Conservation (phyloP, 2,888 invertebrate genomes). For the Taenaris catops region DNA sequence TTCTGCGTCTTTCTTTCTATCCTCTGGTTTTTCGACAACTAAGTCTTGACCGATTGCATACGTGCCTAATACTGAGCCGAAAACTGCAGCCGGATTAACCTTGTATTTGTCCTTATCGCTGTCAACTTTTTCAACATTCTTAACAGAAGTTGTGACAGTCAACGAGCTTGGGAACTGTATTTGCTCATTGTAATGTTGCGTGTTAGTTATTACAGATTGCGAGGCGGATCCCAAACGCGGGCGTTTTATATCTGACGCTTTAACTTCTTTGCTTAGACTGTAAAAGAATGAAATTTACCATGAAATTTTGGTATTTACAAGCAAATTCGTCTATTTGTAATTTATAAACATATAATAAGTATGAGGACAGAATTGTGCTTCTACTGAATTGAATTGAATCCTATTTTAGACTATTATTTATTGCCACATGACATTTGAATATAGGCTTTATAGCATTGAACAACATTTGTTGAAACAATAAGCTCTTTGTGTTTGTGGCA, state of each 20-base stretch:
- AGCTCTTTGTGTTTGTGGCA: no score
- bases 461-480: no score
- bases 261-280: constrained; percentile 65
- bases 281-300: no score
- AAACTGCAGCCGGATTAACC: constrained; percentile 30
- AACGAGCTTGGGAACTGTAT: constrained; percentile 67
- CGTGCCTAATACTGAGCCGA: constrained; percentile 40
- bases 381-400: no score
- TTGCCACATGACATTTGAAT: no score
- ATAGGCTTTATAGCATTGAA: no score
- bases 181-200: constrained; percentile 42
- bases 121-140: constrained; percentile 30
- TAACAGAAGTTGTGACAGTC: constrained; percentile 57
- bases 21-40: constrained; percentile 47
- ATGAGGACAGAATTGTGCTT: no score
- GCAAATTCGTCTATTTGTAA: no score
- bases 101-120: constrained; percentile 34
- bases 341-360: no score
- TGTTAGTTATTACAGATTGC: constrained; percentile 26
- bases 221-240: constrained; percentile 44
- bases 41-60: constrained; percentile 49
- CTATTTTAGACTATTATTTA: no score
- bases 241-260: constrained; percentile 51
- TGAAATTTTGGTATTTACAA: no score
- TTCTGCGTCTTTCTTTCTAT: constrained; percentile 37